A percentile compares a stretch with the other conserved stretches of the same genome.
phyloP scores from a whole-genome alignment of 1,140 invertebrate species.

The Panagrolaimus sp. region DNA sequence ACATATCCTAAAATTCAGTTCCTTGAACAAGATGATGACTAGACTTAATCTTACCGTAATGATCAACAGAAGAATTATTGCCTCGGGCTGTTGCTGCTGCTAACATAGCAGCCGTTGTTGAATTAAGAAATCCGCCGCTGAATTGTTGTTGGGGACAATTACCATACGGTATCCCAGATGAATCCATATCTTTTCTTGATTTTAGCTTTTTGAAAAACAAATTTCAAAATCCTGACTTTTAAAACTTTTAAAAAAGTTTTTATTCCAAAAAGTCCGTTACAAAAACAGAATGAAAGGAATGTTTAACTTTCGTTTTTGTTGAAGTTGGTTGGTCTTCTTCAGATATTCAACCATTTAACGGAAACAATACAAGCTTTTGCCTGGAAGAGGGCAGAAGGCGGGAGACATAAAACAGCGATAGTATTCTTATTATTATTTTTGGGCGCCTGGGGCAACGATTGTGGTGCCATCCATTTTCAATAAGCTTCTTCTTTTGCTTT shows the following conservation, averaged over 20 bases:
- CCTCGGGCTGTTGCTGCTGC: neutral
- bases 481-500: neutral
- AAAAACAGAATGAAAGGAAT: neutral
- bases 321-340: neutral
- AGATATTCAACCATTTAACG: neutral
- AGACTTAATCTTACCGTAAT: no score
- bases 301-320: no score
- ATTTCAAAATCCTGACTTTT: neutral
- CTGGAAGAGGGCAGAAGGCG: no score
- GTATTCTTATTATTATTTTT: no score
- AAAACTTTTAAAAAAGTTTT: neutral
- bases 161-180: no score
- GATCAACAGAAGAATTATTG: neutral
- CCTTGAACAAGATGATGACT: no score
- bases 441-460: conserved; percentile 3
- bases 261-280: no score
- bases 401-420: no score
- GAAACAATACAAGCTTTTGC: no score
- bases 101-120: conserved; percentile 4
- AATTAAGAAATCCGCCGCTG: neutral
- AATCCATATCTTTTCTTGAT: neutral
- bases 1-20: no score
- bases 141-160: conserved; percentile 10
- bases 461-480: conserved; percentile 17
- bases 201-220: neutral